Evolutionary conservation across 2,888 invertebrate species (phyloP), one percentile per base, ranked within the genome.

Genomic region (Chrysodeixis includens): DNA sequence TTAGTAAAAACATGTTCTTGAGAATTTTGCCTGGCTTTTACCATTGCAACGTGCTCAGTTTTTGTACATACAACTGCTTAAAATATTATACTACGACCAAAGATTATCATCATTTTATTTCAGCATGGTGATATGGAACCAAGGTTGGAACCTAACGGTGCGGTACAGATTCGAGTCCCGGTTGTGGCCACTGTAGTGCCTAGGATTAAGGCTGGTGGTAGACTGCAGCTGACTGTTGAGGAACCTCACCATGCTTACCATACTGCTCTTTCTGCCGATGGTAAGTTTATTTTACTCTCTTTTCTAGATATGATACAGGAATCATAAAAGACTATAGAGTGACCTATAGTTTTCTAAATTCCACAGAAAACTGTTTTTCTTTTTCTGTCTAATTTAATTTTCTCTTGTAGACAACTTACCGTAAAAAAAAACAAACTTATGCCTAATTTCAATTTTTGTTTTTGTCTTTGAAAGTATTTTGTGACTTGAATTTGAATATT

Each of bases 111-210:
- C 20, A 8, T 14, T 52, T 26, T n/a, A 5, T 62, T 68, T 8
- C 35, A 76, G 72, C 62, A 67, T 8, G 56, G 56, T 1, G 56
- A 59, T 0, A 55, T 69, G 26, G 78, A 72, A 56, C 56, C 82
- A 3, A 71, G 70, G 4, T 52, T 74, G 3, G 83, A 83, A 30
- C 72, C 65, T 71, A 90, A 91, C 10, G 91, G 91, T 0, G 91
- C 93, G 0, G 92, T 96, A 0, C 96, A 96, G 76, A 95, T 96
- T 64, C 89, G 96, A 55, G 96, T 96, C 2, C 96, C 96, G 0
- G 96, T 96, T 6, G 96, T 96, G 0, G 96, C 96, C 0, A 96
- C 96, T 0, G 96, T 96, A 12, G 94, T 96, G 0, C 96, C 96
- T 56, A 91, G 89, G 74, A 88, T 96, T 54, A 91, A 91, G 53